Evolutionary conservation across 2,888 invertebrate genomes (phyloP).

Genomic region (Deilephila elpenor): DNA sequence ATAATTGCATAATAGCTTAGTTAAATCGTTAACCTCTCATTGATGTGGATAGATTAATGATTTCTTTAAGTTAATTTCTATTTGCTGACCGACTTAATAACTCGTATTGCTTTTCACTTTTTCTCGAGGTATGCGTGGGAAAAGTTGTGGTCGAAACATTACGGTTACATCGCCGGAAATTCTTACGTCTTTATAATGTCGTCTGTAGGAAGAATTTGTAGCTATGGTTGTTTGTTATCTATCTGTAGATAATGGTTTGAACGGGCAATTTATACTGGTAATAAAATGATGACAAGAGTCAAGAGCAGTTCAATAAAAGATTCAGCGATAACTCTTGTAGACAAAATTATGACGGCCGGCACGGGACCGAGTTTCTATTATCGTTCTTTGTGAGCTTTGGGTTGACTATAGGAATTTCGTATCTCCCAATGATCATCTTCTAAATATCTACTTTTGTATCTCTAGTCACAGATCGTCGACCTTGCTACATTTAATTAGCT

Average conservation of each 20-base stretch:
- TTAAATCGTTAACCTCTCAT: neutral
- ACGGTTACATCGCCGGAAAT: neutral
- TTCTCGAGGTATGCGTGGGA: neutral
- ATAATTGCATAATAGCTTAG: neutral
- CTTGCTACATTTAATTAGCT: neutral
- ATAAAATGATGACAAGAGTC: too few relatives aligned
- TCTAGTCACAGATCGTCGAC: neutral
- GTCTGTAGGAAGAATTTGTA: neutral
- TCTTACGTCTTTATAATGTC: neutral
- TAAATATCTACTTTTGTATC: neutral
- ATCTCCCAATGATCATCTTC: neutral
- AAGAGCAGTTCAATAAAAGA: too few relatives aligned
- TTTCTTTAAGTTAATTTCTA: constrained; percentile 7
- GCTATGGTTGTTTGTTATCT: neutral
- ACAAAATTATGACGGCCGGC: too few relatives aligned
- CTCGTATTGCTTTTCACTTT: constrained; percentile 11
- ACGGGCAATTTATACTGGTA: too few relatives aligned
- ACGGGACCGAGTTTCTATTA: too few relatives aligned
- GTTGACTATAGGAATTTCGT: too few relatives aligned
- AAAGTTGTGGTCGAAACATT: neutral
- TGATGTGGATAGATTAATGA: constrained; percentile 2
- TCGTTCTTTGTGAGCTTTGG: too few relatives aligned
- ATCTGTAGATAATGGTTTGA: neutral
- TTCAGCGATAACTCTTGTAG: too few relatives aligned
- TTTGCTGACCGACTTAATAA: constrained; percentile 10